phyloP scores from a whole-genome alignment of 2,797 vertebrate genomes.

The Enteromius thamalakanensis region DNA sequence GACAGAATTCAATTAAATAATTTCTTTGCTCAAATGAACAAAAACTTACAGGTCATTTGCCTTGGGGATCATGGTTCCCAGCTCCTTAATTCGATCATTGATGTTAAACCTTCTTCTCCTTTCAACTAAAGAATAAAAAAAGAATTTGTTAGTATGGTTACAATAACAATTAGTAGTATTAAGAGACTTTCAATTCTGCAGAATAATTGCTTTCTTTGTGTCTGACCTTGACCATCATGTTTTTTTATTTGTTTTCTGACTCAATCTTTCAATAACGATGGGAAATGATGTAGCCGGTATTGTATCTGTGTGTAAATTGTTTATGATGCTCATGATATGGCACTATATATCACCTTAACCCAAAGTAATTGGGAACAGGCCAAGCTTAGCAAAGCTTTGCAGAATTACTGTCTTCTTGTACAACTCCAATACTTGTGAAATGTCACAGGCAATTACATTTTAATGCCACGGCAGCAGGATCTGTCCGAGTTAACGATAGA shows the following conservation, averaged over 20 bases:
- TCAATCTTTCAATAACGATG: neutral
- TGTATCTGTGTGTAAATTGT: neutral
- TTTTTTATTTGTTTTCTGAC: conserved; percentile 20
- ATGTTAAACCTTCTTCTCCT: conserved; percentile 97
- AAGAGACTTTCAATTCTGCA: neutral
- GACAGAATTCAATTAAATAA: neutral
- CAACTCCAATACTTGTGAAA: conserved; percentile 53
- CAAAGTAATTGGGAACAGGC: conserved; percentile 30
- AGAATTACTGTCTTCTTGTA: conserved; percentile 51
- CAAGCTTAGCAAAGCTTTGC: conserved; percentile 36
- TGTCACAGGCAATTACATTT: conserved; percentile 76
- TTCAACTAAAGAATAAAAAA: conserved; percentile 80
- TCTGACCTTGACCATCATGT: neutral
- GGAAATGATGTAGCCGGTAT: neutral
- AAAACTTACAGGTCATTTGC: conserved; percentile 93
- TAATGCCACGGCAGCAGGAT: conserved; percentile 79
- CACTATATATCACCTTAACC: conserved; percentile 20
- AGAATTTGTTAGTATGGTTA: neutral
- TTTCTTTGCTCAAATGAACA: neutral
- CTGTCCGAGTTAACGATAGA: conserved; percentile 79
- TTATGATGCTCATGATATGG: conserved; percentile 51
- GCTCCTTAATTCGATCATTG: conserved; percentile 97
- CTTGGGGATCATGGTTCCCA: conserved; percentile 98
- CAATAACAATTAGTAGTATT: neutral
- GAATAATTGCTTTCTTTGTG: neutral